A percentile compares a stretch with the other conserved stretches of the same genome.
These are phyloP conservation scores for Drosophila testacea DNA, from an alignment of 2,888 invertebrate genomes.

Conservation along the genomic window DNA sequence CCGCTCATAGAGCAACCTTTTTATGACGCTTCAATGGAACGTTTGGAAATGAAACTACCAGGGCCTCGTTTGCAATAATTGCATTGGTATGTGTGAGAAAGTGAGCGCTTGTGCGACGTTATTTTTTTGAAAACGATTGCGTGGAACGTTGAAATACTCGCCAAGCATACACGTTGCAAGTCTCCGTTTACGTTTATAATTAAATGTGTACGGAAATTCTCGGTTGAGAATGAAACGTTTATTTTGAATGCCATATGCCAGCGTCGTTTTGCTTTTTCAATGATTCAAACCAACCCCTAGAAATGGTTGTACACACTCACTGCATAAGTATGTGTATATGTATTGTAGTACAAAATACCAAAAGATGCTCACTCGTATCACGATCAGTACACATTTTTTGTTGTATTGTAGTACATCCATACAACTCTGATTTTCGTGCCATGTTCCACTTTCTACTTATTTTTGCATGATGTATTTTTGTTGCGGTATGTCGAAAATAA, in stretches of 20 bases:
- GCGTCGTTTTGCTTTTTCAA: constrained; percentile 48
- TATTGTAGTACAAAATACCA: constrained; percentile 25
- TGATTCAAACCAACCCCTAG: constrained; percentile 58
- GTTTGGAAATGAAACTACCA: constrained; percentile 46
- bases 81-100: constrained; percentile 43
- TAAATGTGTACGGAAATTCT: constrained; percentile 48
- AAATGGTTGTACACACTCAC: constrained; percentile 1
- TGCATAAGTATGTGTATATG: constrained; percentile 16
- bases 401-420: background rate
- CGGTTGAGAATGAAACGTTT: constrained; percentile 62
- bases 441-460: constrained; percentile 23
- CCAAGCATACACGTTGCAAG: constrained; percentile 29
- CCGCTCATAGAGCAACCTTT: constrained; percentile 12
- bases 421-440: constrained; percentile 11
- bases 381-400: constrained; percentile 21
- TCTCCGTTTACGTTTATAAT: constrained; percentile 53
- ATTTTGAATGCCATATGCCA: constrained; percentile 63
- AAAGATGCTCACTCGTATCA: constrained; percentile 34
- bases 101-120: constrained; percentile 61
- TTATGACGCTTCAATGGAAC: constrained; percentile 13
- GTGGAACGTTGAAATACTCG: constrained; percentile 58
- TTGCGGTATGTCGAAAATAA: constrained; percentile 1
- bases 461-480: constrained; percentile 17
- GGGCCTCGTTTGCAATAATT: constrained; percentile 37
- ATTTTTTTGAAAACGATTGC: constrained; percentile 72